Conservation (phyloP, 2,113 vertebrate species). For the Oncorhynchus tshawytscha region DNA sequence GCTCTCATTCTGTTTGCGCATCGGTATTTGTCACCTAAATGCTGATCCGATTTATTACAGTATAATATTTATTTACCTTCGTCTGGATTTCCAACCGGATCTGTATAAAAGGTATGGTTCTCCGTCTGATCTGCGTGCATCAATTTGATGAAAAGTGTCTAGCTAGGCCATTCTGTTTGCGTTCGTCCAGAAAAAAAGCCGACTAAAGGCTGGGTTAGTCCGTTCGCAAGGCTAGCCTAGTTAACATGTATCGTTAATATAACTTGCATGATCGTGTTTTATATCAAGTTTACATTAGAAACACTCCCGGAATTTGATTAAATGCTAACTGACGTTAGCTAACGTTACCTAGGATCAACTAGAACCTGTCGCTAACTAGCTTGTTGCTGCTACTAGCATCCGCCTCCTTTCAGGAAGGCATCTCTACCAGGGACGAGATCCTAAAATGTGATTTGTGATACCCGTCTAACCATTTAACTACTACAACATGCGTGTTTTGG, state of each 20-base stretch:
- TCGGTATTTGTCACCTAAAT: slow-evolving; percentile 32
- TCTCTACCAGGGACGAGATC: too few relatives aligned
- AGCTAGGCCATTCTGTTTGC: slow-evolving; percentile 1
- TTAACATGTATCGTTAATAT: neutral
- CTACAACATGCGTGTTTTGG: too few relatives aligned
- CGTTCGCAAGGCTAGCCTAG: neutral
- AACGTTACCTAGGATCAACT: too few relatives aligned
- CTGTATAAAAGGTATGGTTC: slow-evolving; percentile 52
- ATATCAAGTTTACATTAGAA: neutral
- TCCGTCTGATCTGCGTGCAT: neutral
- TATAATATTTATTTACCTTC: slow-evolving; percentile 9
- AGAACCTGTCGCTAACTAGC: too few relatives aligned
- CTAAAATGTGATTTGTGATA: too few relatives aligned
- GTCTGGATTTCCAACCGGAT: slow-evolving; percentile 12
- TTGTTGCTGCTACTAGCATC: too few relatives aligned
- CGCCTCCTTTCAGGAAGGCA: too few relatives aligned
- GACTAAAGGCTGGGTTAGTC: slow-evolving; percentile 21
- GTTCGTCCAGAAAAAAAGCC: neutral
- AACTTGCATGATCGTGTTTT: neutral
- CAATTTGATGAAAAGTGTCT: neutral
- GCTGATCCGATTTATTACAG: slow-evolving; percentile 32
- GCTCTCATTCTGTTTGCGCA: neutral
- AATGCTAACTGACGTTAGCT: too few relatives aligned
- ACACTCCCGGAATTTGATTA: too few relatives aligned
- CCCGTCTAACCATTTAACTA: too few relatives aligned